These are phyloP conservation scores for Nomada ruficornis DNA, from an alignment of 2,888 invertebrate species.

Conservation along the genomic window DNA sequence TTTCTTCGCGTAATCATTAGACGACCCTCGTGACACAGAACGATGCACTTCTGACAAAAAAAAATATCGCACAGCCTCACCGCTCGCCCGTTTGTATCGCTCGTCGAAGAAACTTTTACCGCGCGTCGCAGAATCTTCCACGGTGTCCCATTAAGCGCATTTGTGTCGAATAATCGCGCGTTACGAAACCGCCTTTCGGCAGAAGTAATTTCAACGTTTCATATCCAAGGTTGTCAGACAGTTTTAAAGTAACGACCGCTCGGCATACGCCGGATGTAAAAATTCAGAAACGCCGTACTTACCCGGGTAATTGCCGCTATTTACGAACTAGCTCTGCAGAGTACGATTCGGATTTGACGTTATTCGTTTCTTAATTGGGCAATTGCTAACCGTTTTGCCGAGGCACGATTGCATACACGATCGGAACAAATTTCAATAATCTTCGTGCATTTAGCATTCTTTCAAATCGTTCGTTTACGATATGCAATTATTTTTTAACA, in stretches of 20 bases:
- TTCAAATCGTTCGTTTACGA: neutral
- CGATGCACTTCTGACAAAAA: constrained; percentile 44
- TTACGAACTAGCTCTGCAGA: neutral
- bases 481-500: neutral
- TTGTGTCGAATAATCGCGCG: constrained; percentile 50
- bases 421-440: neutral
- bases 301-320: constrained; percentile 32
- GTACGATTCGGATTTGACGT: neutral
- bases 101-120: constrained; percentile 46
- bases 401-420: neutral
- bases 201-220: constrained; percentile 52
- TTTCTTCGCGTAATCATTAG: constrained; percentile 31
- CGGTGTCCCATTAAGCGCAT: constrained; percentile 38
- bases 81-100: constrained; percentile 39
- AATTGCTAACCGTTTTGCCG: neutral
- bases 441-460: neutral
- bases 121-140: constrained; percentile 32
- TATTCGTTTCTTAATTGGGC: constrained; percentile 31
- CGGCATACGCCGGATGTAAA: constrained; percentile 9
- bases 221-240: constrained; percentile 23
- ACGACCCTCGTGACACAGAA: constrained; percentile 50
- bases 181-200: constrained; percentile 50
- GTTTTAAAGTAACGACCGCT: constrained; percentile 27
- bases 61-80: constrained; percentile 55
- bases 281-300: constrained; percentile 22